phyloP scores from a whole-genome alignment of 2,888 invertebrate species.

The Drosophila monieri region DNA sequence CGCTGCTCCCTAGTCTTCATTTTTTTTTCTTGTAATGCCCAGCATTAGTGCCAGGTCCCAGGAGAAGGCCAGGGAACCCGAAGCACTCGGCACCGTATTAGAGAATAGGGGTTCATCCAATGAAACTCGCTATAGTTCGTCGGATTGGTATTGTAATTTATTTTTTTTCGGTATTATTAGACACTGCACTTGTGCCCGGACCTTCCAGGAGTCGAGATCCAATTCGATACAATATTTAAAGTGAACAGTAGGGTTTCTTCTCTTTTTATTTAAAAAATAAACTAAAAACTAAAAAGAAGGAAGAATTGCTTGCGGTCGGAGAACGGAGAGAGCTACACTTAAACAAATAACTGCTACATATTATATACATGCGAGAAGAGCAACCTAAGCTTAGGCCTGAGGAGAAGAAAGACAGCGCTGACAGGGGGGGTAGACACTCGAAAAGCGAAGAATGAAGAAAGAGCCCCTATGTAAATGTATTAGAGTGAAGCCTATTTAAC shows the following conservation, averaged over 20 bases:
- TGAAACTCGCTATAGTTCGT: slow-evolving; percentile 39
- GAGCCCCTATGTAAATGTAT: slow-evolving; percentile 49
- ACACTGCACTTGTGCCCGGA: slow-evolving; percentile 5
- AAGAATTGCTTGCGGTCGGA: slow-evolving; percentile 2
- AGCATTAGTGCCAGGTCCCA: slow-evolving; percentile 2
- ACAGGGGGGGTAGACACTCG: slow-evolving; percentile 2
- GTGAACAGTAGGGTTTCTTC: not conserved
- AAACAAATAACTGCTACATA: slow-evolving; percentile 23
- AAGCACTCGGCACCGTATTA: slow-evolving; percentile 18
- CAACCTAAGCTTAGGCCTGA: slow-evolving; percentile 14
- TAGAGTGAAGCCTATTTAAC: slow-evolving; percentile 62
- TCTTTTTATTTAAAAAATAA: slow-evolving; percentile 21
- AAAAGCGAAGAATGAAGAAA: slow-evolving; percentile 13
- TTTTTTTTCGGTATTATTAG: slow-evolving; percentile 50
- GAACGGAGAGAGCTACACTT: slow-evolving; percentile 20
- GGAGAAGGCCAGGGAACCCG: not conserved
- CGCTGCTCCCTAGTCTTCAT: slow-evolving; percentile 9
- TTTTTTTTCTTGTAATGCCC: slow-evolving; percentile 27
- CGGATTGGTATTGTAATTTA: slow-evolving; percentile 65
- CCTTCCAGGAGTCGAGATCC: not conserved
- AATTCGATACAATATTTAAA: not conserved
- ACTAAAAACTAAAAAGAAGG: slow-evolving; percentile 7
- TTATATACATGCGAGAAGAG: slow-evolving; percentile 27
- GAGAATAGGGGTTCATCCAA: slow-evolving; percentile 43
- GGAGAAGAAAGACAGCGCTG: slow-evolving; percentile 26